Evolutionary conservation across 2,797 vertebrate genomes (phyloP).

Genomic region (Melanotaenia trifasciata): DNA sequence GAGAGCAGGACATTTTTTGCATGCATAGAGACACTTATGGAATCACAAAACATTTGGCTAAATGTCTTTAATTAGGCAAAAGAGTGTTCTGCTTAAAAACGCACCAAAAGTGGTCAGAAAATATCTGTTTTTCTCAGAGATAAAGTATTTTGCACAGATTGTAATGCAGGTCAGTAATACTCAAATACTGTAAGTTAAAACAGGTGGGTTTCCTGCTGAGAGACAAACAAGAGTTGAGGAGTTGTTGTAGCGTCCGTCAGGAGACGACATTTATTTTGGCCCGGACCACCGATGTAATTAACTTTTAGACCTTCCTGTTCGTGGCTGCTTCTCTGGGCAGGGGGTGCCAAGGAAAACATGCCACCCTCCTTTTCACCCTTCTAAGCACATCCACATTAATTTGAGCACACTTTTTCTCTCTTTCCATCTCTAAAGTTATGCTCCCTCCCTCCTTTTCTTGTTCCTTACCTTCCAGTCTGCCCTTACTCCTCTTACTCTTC

Average conservation of each 20-base stretch:
- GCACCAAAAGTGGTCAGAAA: neutral
- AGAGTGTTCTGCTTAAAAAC: slow-evolving; percentile 2
- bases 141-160: slow-evolving; percentile 16
- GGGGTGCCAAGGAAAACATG: slow-evolving; percentile 78
- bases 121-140: neutral
- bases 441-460: slow-evolving; percentile 1
- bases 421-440: slow-evolving; percentile 19
- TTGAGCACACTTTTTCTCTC: slow-evolving; percentile 28
- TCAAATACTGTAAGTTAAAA: slow-evolving; percentile 40
- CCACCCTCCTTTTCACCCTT: slow-evolving; percentile 47
- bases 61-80: neutral
- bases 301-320: slow-evolving; percentile 77
- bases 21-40: neutral
- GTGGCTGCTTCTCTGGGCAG: slow-evolving; percentile 70
- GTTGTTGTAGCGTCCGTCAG: slow-evolving; percentile 73
- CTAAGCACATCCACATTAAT: slow-evolving; percentile 61
- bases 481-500: slow-evolving; percentile 28
- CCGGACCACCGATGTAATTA: slow-evolving; percentile 77
- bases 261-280: slow-evolving; percentile 80
- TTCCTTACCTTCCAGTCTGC: slow-evolving; percentile 50
- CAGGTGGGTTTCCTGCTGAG: slow-evolving; percentile 57
- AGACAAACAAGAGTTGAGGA: slow-evolving; percentile 59
- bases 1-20: neutral
- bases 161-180: slow-evolving; percentile 25
- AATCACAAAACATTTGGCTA: neutral